These are phyloP conservation scores for Archocentrus centrarchus DNA, from an alignment of 2,113 vertebrate species.

Conservation along the genomic window DNA sequence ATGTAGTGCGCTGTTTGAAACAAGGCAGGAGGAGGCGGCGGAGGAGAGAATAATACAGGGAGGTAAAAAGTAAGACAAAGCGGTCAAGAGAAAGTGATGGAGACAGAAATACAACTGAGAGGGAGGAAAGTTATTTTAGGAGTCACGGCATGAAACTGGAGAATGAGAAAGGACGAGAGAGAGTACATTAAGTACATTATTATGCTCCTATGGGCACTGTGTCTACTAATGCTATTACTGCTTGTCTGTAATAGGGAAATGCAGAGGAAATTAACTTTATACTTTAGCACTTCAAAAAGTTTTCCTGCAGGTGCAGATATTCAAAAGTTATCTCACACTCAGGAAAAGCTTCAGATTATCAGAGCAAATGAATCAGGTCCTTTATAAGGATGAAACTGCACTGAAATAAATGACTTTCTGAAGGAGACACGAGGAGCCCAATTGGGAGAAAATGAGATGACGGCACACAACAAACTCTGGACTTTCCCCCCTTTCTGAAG, in stretches of 20 bases:
- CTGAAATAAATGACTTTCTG: neutral
- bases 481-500: neutral
- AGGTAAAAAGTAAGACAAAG: neutral
- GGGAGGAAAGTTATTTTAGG: conserved; percentile 20
- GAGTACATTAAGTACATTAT: conserved; percentile 30
- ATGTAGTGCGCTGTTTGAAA: neutral
- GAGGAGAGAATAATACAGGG: neutral
- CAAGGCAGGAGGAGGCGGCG: too few relatives aligned
- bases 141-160: conserved; percentile 17
- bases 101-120: conserved; percentile 11
- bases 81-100: conserved; percentile 8
- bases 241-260: neutral
- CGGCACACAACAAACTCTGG: too few relatives aligned
- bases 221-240: neutral
- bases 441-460: too few relatives aligned
- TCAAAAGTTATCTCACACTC: neutral
- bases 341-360: neutral
- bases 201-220: neutral
- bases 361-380: neutral
- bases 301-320: neutral
- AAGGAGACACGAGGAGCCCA: neutral
- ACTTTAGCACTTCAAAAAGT: conserved; percentile 10
- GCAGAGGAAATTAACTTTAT: conserved; percentile 38
- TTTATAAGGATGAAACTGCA: neutral
- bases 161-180: conserved; percentile 1